A percentile compares a stretch with the other conserved stretches of the same genome.
phyloP scores from a whole-genome alignment of 2,888 invertebrate genomes.

The Drosophila mimetica region DNA sequence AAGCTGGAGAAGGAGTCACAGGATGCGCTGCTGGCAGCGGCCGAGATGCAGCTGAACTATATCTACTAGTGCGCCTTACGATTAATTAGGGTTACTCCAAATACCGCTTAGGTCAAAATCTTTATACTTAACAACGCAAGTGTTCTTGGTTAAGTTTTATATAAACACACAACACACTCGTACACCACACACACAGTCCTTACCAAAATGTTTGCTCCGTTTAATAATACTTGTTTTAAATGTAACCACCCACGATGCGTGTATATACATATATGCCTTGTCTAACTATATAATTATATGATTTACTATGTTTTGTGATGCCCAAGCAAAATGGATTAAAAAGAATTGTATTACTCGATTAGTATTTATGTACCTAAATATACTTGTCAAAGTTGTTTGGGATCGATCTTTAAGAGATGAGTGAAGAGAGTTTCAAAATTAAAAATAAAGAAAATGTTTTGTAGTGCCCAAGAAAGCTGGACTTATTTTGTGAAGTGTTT shows the following conservation, averaged over 20 bases:
- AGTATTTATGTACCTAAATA: conserved; percentile 62
- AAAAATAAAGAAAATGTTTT: conserved; percentile 59
- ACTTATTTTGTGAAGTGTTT: neutral
- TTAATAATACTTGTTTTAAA: conserved; percentile 24
- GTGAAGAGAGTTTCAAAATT: conserved; percentile 31
- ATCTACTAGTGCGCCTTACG: conserved; percentile 52
- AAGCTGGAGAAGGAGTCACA: conserved; percentile 39
- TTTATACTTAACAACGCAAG: conserved; percentile 55
- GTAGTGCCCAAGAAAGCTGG: conserved; percentile 55
- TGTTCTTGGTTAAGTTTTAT: conserved; percentile 62
- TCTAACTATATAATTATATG: conserved; percentile 27
- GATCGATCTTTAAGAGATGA: conserved; percentile 27
- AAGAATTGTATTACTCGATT: conserved; percentile 63
- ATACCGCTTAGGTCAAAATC: conserved; percentile 44
- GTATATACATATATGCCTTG: conserved; percentile 42
- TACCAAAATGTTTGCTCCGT: conserved; percentile 42
- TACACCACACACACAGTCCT: conserved; percentile 60
- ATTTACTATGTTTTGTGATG: conserved; percentile 48
- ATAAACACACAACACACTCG: conserved; percentile 35
- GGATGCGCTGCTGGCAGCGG: conserved; percentile 60
- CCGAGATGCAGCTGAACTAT: conserved; percentile 49
- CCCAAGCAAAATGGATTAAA: conserved; percentile 40
- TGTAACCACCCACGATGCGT: conserved; percentile 34
- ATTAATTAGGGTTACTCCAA: conserved; percentile 38
- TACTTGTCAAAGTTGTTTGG: conserved; percentile 33